phyloP scores from a whole-genome alignment of 2,113 vertebrate species.

The Forbesichthys papilliferus region DNA sequence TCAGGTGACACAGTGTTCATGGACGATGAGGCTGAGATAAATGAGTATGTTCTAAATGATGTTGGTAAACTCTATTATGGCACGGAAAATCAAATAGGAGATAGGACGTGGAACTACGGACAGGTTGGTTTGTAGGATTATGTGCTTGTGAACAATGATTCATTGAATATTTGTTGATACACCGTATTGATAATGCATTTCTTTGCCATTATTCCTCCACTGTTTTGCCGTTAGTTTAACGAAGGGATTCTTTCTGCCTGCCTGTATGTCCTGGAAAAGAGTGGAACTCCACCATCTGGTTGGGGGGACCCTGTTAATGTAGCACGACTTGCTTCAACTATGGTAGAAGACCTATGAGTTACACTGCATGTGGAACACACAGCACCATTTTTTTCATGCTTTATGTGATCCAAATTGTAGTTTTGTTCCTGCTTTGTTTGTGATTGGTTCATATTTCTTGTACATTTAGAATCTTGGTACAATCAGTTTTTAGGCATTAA shows the following conservation, averaged over 20 bases:
- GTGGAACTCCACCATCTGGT: conserved; percentile 74
- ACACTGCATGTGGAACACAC: background rate
- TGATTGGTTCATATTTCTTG: too few relatives aligned
- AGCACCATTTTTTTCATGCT: too few relatives aligned
- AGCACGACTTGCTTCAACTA: conserved; percentile 84
- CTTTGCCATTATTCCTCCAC: background rate
- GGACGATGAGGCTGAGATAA: conserved; percentile 77
- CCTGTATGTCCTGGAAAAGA: conserved; percentile 83
- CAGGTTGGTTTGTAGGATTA: conserved; percentile 74
- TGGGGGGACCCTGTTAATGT: conserved; percentile 84
- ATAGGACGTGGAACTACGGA: conserved; percentile 87
- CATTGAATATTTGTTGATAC: background rate
- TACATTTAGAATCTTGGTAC: too few relatives aligned
- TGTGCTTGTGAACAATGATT: background rate
- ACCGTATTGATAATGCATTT: background rate
- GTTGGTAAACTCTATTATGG: conserved; percentile 87
- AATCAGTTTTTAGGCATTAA: background rate
- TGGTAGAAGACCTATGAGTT: conserved; percentile 69
- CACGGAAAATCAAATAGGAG: conserved; percentile 85
- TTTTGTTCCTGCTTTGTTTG: too few relatives aligned
- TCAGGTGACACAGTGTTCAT: conserved; percentile 84
- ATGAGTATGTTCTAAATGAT: conserved; percentile 88
- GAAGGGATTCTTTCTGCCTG: conserved; percentile 81
- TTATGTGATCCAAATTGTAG: too few relatives aligned
- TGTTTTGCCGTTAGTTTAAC: conserved; percentile 76